These are phyloP conservation scores for Shargacucullia verbasci DNA, from an alignment of 2,888 invertebrate genomes.

Conservation along the genomic window DNA sequence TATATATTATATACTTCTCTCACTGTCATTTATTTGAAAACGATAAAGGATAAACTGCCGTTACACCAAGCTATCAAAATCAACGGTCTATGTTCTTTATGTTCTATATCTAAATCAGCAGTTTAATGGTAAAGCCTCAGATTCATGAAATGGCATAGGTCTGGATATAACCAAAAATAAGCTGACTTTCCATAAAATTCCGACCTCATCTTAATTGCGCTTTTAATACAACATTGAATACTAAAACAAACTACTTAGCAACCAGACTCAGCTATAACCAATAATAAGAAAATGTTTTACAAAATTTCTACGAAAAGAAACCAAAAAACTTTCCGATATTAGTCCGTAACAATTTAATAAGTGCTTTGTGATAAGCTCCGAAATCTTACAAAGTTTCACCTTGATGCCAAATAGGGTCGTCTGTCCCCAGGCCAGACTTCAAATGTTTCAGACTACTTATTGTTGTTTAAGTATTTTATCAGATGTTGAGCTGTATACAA, in stretches of 20 bases:
- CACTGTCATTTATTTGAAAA: too few relatives aligned
- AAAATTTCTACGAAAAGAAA: constrained; percentile 23
- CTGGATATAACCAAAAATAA: too few relatives aligned
- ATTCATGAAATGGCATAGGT: too few relatives aligned
- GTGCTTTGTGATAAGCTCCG: constrained; percentile 53
- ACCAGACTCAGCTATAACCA: constrained; percentile 8
- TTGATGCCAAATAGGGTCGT: constrained; percentile 40
- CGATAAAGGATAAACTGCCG: too few relatives aligned
- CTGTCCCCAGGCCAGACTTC: constrained; percentile 53
- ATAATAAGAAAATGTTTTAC: constrained; percentile 20
- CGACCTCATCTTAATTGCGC: constrained; percentile 1
- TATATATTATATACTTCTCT: too few relatives aligned
- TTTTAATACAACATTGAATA: constrained; percentile 4
- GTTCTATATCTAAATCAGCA: too few relatives aligned
- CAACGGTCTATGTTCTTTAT: too few relatives aligned
- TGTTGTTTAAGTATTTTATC: constrained; percentile 44
- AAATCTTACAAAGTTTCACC: constrained; percentile 56
- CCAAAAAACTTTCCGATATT: constrained; percentile 44
- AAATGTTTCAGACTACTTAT: constrained; percentile 49
- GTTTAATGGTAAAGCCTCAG: too few relatives aligned
- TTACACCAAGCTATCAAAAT: too few relatives aligned
- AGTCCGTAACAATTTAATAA: constrained; percentile 48
- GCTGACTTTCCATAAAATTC: too few relatives aligned
- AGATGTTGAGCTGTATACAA: constrained; percentile 9
- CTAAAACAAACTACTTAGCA: constrained; percentile 13